phyloP scores from a whole-genome alignment of 2,888 invertebrate genomes.

The Limnephilus lunatus region DNA sequence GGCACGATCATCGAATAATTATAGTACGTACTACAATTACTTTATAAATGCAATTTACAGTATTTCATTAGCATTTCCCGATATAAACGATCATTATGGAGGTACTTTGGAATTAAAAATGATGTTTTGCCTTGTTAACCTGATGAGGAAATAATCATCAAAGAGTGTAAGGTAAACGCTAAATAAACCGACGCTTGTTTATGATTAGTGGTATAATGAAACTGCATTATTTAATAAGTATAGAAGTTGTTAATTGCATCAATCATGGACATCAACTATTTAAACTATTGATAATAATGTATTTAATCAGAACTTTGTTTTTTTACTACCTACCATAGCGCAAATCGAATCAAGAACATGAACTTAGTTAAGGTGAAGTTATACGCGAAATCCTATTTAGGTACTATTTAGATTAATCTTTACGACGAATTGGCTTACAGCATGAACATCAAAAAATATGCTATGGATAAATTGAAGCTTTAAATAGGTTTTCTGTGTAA shows the following conservation, averaged over 20 bases:
- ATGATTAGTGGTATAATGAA: neutral
- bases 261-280: neutral
- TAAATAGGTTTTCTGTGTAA: too few species aligned
- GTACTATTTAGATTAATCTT: too few species aligned
- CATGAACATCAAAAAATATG: too few species aligned
- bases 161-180: neutral
- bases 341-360: neutral
- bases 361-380: too few species aligned
- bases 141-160: neutral
- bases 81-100: neutral
- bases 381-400: too few species aligned
- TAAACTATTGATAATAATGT: neutral
- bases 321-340: neutral
- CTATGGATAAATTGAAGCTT: too few species aligned
- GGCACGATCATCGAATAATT: neutral
- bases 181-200: neutral
- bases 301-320: neutral
- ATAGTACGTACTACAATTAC: neutral
- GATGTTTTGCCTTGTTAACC: too few species aligned
- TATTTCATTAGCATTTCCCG: neutral
- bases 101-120: neutral
- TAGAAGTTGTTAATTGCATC: neutral
- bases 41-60: neutral
- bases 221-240: neutral
- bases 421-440: too few species aligned